phyloP scores from a whole-genome alignment of 2,113 vertebrate species.

The Zosterops borbonicus region DNA sequence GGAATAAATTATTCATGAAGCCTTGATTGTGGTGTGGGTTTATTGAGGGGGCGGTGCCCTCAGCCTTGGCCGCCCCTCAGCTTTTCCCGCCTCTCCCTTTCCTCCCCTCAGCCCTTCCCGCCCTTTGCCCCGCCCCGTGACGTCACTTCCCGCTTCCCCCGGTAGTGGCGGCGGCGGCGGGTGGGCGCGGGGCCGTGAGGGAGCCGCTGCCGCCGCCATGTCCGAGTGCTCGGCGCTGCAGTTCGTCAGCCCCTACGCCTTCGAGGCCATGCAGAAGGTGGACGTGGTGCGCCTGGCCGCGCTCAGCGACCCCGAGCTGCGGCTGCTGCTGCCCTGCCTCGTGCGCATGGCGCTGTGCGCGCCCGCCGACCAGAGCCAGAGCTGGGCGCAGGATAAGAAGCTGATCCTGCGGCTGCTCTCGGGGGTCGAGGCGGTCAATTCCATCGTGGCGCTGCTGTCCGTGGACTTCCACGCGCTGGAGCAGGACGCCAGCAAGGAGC shows the following conservation, averaged over 20 bases:
- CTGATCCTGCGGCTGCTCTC: conserved; percentile 95
- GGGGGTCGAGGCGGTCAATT: conserved; percentile 96
- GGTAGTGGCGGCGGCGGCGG: background rate
- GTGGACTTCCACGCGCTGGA: conserved; percentile 97
- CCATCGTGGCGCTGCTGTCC: conserved; percentile 94
- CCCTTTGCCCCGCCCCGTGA: background rate
- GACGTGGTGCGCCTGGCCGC: conserved; percentile 90
- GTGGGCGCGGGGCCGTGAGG: background rate
- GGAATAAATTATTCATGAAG: conserved; percentile 82
- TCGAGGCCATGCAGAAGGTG: conserved; percentile 99
- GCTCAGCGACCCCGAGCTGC: conserved; percentile 90
- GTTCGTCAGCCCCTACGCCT: conserved; percentile 92
- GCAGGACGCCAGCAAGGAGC: conserved; percentile 96
- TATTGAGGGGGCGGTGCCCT: background rate
- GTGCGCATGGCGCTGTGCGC: conserved; percentile 97
- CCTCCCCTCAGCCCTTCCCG: background rate
- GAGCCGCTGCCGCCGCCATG: conserved; percentile 62
- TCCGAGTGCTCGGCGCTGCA: conserved; percentile 84
- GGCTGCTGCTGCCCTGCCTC: conserved; percentile 91
- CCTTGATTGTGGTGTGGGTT: conserved; percentile 65
- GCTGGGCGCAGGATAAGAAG: conserved; percentile 98
- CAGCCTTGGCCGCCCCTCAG: background rate
- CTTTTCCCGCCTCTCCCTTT: background rate
- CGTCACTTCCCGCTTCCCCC: background rate
- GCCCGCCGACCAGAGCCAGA: conserved; percentile 94